Evolutionary conservation across 2,113 vertebrate genomes (phyloP).

Genomic region (Ophiodon elongatus): DNA sequence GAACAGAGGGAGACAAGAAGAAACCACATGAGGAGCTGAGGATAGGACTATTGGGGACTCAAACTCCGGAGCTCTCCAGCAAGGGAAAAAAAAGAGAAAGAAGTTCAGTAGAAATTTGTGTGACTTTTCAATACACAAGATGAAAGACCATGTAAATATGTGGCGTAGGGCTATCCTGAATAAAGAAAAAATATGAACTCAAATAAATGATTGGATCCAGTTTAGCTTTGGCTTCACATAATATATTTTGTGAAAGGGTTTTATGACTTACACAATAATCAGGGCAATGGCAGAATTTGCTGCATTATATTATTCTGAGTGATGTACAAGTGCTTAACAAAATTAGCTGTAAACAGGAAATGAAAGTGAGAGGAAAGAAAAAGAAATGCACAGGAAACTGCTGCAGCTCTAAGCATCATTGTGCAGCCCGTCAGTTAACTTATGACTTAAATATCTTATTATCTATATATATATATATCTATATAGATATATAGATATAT

Average conservation of each 20-base stretch:
- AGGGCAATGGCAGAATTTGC: constrained; percentile 1
- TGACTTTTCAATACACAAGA: constrained; percentile 12
- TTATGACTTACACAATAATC: constrained; percentile 20
- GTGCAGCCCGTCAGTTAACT: not conserved
- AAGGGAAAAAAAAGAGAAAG: constrained; percentile 6
- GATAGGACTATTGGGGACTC: not conserved
- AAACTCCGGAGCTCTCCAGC: constrained; percentile 2
- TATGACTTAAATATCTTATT: not conserved
- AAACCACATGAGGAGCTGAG: constrained; percentile 33
- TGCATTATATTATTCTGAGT: constrained; percentile 23
- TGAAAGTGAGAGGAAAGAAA: constrained; percentile 49
- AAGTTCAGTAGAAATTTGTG: not conserved
- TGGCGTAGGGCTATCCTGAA: not conserved
- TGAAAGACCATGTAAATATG: constrained; percentile 11
- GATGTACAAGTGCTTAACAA: not conserved
- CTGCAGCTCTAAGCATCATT: not conserved
- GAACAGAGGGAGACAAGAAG: constrained; percentile 39
- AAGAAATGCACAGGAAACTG: constrained; percentile 30
- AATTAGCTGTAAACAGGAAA: constrained; percentile 69
- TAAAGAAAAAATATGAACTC: not conserved
- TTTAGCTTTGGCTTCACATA: not conserved
- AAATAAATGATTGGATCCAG: not conserved
- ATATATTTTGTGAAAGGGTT: not conserved
- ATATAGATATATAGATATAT: too few relatives aligned
- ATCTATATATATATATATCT: too few relatives aligned